Evolutionary conservation across 2,113 vertebrate genomes (phyloP).

Genomic region (Anseranas semipalmata): DNA sequence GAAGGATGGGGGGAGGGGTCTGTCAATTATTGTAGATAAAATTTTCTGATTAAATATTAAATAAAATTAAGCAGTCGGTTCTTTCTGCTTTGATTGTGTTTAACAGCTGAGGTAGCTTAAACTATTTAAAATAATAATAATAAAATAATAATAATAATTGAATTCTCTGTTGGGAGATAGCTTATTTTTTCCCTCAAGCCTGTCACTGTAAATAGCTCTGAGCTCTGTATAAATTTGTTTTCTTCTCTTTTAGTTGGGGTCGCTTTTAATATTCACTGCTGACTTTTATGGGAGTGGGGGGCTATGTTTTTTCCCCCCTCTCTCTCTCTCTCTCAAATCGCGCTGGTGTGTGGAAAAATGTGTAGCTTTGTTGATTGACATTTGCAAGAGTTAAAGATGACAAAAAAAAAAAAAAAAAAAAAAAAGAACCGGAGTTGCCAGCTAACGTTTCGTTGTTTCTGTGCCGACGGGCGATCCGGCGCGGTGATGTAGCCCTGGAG

Average conservation of each 20-base stretch:
- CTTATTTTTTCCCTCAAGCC: conserved; percentile 65
- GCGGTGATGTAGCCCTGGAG: not conserved
- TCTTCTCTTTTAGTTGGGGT: conserved; percentile 42
- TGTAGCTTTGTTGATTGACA: conserved; percentile 19
- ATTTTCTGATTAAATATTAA: conserved; percentile 72
- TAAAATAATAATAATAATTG: conserved; percentile 65
- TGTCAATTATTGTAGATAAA: conserved; percentile 74
- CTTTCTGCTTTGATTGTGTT: conserved; percentile 77
- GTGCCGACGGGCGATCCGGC: not conserved
- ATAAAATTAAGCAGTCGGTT: conserved; percentile 65
- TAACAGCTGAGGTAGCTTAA: conserved; percentile 78
- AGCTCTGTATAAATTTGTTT: conserved; percentile 71
- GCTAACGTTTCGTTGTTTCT: not conserved
- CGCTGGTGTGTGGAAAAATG: conserved; percentile 21
- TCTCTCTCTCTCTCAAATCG: not conserved
- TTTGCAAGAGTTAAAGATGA: conserved; percentile 21
- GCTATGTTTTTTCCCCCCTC: not conserved
- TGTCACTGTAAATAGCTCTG: conserved; percentile 72
- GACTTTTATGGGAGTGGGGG: not conserved
- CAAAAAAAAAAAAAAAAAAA: not conserved
- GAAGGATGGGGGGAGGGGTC: conserved; percentile 52
- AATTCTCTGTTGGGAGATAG: conserved; percentile 68
- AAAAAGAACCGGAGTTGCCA: not conserved
- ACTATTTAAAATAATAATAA: conserved; percentile 78
- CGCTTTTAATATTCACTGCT: conserved; percentile 3